Evolutionary conservation across 2,797 vertebrate genomes (phyloP).

Genomic region (Onychomys leucogaster): DNA sequence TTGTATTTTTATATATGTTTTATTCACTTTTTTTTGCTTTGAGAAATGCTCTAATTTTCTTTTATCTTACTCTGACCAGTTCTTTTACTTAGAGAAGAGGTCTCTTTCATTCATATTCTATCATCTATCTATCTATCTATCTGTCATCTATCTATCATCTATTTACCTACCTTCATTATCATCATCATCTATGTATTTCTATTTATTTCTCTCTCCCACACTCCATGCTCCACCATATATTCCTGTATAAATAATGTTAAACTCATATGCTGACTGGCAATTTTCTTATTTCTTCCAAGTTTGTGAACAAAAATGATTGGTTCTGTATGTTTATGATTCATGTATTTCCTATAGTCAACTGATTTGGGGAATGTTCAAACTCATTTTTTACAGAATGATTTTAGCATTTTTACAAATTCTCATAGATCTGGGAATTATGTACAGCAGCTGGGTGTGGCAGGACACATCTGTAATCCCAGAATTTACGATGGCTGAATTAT

Average conservation of each 20-base stretch:
- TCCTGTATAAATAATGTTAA: background rate
- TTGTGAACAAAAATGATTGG: background rate
- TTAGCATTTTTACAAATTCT: conserved; percentile 13
- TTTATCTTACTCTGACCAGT: background rate
- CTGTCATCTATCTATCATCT: background rate
- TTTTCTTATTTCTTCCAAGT: background rate
- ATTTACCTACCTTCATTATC: background rate
- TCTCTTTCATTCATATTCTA: background rate
- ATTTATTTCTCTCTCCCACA: background rate
- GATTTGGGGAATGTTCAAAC: background rate
- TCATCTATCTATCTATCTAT: background rate
- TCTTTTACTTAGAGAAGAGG: background rate
- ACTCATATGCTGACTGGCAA: background rate
- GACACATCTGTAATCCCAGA: background rate
- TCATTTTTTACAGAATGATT: background rate
- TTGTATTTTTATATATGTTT: background rate
- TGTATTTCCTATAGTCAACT: background rate
- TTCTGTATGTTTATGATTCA: background rate
- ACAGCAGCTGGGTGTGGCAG: background rate
- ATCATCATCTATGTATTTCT: background rate
- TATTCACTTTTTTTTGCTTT: background rate
- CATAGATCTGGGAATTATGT: background rate
- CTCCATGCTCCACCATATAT: background rate
- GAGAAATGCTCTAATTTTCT: background rate
- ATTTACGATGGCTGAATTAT: background rate